Evolutionary conservation across 2,888 invertebrate species (phyloP), one percentile per base, ranked within the genome.

Genomic region (Anthophora plumipes): DNA sequence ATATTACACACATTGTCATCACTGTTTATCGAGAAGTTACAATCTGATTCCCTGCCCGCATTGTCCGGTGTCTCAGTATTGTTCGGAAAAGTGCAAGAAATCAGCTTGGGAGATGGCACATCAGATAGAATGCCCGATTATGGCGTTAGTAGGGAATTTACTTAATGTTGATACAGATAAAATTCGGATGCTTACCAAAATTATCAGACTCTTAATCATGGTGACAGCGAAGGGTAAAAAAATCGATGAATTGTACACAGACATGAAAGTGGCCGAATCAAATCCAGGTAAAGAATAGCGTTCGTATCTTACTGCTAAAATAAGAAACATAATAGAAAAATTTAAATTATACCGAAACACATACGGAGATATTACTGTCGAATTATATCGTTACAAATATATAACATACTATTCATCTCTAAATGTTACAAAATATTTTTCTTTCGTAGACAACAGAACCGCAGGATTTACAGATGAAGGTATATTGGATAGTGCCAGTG

Each of bases 1-100:
- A 79, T 92, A 89, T 80, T 93, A 93, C 73, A 93, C 93, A 9
- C 93, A 93, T 78, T 93, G 93, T 81, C 91, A 93, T 80, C 88
- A 92, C 66, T 93, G 93, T 72, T 82, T 93, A 64, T 84, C 90
- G 20, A 89, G 89, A 80, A 90, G 91, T 71, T 91, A 90, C 74
- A 92, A 92, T 79, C 82, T 93, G 74, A 92, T 92, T 71, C 91
- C 93, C 4, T 93, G 93, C 60, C 76, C 89, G 9, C 39, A 90
- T 11, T 93, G 93, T 78, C 93, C 93, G 0, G 88, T 93, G 66
- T 88, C 90, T 22, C 90, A 90, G 59, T 93, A 93, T 70, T 93
- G 93, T 69, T 93, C 93, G 7, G 91, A 92, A 66, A 87, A 90
- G 46, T 93, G 93, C 82, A 89, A 85, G 54, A 80, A 76, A 52